phyloP scores from a whole-genome alignment of 2,888 invertebrate genomes.

The Helicoverpa assulta region DNA sequence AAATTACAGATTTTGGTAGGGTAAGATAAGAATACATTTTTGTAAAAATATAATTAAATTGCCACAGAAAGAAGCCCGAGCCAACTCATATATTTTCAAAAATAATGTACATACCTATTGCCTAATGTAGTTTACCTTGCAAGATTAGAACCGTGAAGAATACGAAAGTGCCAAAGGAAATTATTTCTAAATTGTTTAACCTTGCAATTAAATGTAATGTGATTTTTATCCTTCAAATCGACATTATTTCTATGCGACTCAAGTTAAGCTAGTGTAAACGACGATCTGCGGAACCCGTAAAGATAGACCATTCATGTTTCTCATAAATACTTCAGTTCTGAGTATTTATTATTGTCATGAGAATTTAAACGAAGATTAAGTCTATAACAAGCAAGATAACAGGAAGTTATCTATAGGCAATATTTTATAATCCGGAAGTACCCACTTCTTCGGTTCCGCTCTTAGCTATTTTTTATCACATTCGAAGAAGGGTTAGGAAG shows the following conservation, averaged over 20 bases:
- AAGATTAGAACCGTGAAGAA: conserved; percentile 18
- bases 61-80: too few species aligned
- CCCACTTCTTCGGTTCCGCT: neutral
- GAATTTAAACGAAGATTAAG: neutral
- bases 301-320: neutral
- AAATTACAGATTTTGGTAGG: too few species aligned
- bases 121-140: conserved; percentile 18
- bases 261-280: neutral
- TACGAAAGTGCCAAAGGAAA: neutral
- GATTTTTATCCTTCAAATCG: too few species aligned
- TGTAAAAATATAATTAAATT: neutral
- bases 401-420: conserved; percentile 11
- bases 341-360: neutral
- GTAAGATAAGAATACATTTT: too few species aligned
- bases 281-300: neutral
- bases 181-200: conserved; percentile 1
- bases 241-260: neutral
- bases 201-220: neutral
- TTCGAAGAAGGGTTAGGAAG: neutral
- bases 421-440: conserved; percentile 13
- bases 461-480: neutral
- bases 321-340: too few species aligned
- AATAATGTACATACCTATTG: neutral
- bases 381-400: neutral
- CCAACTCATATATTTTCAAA: neutral